These are phyloP conservation scores for Colletes latitarsis DNA, from an alignment of 1,140 invertebrate genomes.

Conservation along the genomic window DNA sequence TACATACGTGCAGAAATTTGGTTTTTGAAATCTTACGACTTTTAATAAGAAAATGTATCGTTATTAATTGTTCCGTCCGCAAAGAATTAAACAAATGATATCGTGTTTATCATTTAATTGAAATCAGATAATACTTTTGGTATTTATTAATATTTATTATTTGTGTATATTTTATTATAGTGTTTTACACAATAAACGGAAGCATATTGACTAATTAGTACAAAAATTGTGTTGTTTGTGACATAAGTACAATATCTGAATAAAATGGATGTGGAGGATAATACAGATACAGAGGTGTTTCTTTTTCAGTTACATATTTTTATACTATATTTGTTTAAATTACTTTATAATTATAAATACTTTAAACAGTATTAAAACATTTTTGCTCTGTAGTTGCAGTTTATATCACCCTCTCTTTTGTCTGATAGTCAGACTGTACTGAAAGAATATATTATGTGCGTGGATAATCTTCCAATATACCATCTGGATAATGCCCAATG, in stretches of 20 bases:
- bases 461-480: slow-evolving; percentile 85
- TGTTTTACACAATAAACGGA: neutral
- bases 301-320: neutral
- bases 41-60: too few species aligned
- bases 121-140: neutral
- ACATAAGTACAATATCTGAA: neutral
- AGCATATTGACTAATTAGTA: neutral
- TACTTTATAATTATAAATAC: too few species aligned
- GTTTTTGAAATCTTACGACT: too few species aligned
- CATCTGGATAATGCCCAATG: slow-evolving; percentile 83
- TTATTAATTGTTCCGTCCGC: too few species aligned
- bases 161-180: neutral
- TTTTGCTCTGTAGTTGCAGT: slow-evolving; percentile 72
- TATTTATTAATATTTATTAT: neutral
- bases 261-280: neutral
- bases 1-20: too few species aligned
- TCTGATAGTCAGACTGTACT: slow-evolving; percentile 82
- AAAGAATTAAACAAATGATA: too few species aligned
- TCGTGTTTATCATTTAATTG: neutral
- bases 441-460: slow-evolving; percentile 82
- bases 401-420: slow-evolving; percentile 83
- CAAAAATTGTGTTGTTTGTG: neutral
- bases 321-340: neutral
- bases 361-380: too few species aligned
- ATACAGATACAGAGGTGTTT: slow-evolving; percentile 9